These are phyloP conservation scores for Antechinus flavipes DNA, from an alignment of 2,113 vertebrate species.

Conservation along the genomic window DNA sequence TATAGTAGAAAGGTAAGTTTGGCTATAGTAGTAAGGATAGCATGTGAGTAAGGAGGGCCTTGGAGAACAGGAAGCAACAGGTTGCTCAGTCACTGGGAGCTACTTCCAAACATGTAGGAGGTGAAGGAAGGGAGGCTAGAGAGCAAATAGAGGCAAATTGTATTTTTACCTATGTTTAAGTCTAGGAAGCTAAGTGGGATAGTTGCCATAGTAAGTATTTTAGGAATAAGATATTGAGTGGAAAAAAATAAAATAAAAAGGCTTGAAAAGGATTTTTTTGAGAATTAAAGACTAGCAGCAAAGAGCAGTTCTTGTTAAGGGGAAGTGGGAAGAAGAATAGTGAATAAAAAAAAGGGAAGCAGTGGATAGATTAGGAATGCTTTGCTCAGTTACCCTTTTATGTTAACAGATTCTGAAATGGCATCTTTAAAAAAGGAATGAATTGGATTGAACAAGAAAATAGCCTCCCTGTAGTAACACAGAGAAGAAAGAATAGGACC, in stretches of 20 bases:
- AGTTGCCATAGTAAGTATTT: neutral
- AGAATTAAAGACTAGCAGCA: neutral
- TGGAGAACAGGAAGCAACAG: neutral
- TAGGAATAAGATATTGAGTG: neutral
- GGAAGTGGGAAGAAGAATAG: conserved; percentile 6
- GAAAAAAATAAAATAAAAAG: neutral
- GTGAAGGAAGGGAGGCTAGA: neutral
- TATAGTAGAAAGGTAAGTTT: neutral
- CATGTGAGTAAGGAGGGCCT: neutral
- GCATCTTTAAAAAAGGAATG: conserved; percentile 11
- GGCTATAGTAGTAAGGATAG: too few relatives aligned
- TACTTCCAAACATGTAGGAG: neutral
- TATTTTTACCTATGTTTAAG: neutral
- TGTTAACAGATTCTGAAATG: conserved; percentile 29
- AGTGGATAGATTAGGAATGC: neutral
- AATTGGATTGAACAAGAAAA: conserved; percentile 35
- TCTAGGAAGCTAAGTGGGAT: neutral
- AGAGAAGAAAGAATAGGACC: conserved; percentile 6
- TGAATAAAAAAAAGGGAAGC: neutral
- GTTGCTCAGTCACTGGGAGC: neutral
- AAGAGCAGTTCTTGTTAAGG: conserved; percentile 7
- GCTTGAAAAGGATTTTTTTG: neutral
- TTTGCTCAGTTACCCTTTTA: neutral
- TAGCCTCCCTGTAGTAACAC: neutral
- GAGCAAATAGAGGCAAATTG: neutral